These are phyloP conservation scores for Gavialis gangeticus DNA, from an alignment of 2,113 vertebrate genomes.

Conservation along the genomic window DNA sequence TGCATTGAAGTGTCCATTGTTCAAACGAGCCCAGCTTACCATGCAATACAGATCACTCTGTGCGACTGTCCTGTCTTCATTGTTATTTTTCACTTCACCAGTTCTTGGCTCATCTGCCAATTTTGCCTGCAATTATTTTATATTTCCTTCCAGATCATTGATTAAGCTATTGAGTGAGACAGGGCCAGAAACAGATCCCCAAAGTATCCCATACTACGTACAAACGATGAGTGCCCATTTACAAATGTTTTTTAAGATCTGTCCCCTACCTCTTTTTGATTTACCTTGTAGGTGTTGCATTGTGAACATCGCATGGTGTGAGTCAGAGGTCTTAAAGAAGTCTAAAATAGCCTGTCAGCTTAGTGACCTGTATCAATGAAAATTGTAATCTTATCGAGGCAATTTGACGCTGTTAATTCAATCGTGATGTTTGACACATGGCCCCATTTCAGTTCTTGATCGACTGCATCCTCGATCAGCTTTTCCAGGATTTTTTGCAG, in stretches of 20 bases:
- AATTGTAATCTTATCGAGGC: background rate
- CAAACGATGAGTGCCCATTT: background rate
- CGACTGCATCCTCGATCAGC: background rate
- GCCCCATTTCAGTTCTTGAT: background rate
- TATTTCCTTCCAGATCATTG: background rate
- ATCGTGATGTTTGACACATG: fast-evolving
- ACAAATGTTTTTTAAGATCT: background rate
- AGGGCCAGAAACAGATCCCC: background rate
- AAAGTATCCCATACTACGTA: background rate
- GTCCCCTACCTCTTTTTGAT: background rate
- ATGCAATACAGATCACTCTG: background rate
- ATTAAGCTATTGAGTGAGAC: background rate
- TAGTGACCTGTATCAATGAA: background rate
- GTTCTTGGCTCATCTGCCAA: background rate
- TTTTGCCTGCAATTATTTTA: background rate
- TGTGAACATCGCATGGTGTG: background rate
- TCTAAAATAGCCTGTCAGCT: background rate
- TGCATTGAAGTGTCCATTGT: background rate
- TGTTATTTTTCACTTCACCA: background rate
- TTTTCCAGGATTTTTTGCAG: background rate
- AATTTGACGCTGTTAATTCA: background rate
- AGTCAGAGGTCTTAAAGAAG: background rate
- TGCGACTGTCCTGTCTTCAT: background rate
- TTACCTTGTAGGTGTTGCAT: background rate
- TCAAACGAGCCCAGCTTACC: background rate